These are phyloP conservation scores for Microctonus aethiopoides DNA, from an alignment of 2,888 invertebrate genomes.

Conservation along the genomic window DNA sequence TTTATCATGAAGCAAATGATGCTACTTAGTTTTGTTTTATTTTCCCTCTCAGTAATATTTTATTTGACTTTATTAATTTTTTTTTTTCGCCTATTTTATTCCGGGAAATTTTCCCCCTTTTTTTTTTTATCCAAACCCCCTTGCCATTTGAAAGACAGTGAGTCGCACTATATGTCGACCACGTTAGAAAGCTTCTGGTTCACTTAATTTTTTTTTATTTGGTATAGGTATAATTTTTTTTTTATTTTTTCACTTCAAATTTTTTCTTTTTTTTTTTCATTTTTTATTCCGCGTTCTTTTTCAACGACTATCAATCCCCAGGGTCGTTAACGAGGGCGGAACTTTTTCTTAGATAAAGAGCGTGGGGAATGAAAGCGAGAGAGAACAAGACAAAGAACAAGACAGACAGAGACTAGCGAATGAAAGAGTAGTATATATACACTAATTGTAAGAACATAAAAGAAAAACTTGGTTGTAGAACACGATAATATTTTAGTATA, in stretches of 20 bases:
- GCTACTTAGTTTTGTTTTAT: too few relatives aligned
- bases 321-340: slow-evolving; percentile 31
- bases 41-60: too few relatives aligned
- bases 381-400: too few relatives aligned
- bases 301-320: slow-evolving; percentile 32
- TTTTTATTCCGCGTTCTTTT: slow-evolving; percentile 25
- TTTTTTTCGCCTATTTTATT: background rate
- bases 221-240: background rate
- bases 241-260: slow-evolving; percentile 13
- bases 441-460: slow-evolving; percentile 26
- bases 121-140: background rate
- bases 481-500: background rate
- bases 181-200: slow-evolving; percentile 24
- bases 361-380: background rate
- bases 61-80: too few relatives aligned
- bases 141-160: slow-evolving; percentile 3
- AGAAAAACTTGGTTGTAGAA: slow-evolving; percentile 6
- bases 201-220: slow-evolving; percentile 10
- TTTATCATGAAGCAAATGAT: too few relatives aligned
- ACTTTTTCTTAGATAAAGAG: slow-evolving; percentile 22
- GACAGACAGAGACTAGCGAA: background rate
- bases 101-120: too few relatives aligned
- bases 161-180: slow-evolving; percentile 28
- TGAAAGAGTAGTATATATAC: slow-evolving; percentile 18
- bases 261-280: background rate